Percentiles rank a stretch among this genome's conserved stretches.
phyloP scores from a whole-genome alignment of 1,140 invertebrate genomes.

The Euglossa dilemma region DNA sequence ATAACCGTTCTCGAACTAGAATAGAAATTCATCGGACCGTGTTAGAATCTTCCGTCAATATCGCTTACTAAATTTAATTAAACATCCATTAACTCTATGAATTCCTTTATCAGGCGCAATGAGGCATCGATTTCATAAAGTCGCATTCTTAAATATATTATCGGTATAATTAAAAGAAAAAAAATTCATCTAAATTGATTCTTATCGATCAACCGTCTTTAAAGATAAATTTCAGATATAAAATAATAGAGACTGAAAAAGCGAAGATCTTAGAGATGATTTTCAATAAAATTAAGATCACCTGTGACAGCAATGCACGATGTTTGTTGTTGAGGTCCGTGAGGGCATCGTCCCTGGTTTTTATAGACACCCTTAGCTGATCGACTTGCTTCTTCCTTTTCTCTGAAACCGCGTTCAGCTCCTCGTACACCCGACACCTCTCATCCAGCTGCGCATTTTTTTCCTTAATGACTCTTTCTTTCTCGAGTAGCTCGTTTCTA shows the following conservation, averaged over 20 bases:
- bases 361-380: constrained; percentile 75
- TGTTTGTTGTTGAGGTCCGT: constrained; percentile 80
- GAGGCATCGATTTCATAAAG: no score
- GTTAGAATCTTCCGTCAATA: no score
- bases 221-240: no score
- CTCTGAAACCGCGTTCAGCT: constrained; percentile 71
- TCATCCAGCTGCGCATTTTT: constrained; percentile 74
- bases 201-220: no score
- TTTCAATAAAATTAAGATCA: constrained; percentile 41
- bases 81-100: no score
- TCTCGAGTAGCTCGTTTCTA: constrained; percentile 75
- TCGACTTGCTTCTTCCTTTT: constrained; percentile 80
- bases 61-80: no score
- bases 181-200: no score
- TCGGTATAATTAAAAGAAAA: no score
- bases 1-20: constrained; percentile 76
- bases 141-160: no score
- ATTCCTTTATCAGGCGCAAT: no score
- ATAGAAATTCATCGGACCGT: constrained; percentile 19
- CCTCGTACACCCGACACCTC: constrained; percentile 73
- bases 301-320: constrained; percentile 75
- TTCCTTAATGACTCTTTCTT: constrained; percentile 76
- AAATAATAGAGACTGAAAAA: no score
- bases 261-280: no score
- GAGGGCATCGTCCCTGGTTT: constrained; percentile 77